Evolutionary conservation across 2,797 vertebrate species (phyloP).

Genomic region (Thunnus albacares): DNA sequence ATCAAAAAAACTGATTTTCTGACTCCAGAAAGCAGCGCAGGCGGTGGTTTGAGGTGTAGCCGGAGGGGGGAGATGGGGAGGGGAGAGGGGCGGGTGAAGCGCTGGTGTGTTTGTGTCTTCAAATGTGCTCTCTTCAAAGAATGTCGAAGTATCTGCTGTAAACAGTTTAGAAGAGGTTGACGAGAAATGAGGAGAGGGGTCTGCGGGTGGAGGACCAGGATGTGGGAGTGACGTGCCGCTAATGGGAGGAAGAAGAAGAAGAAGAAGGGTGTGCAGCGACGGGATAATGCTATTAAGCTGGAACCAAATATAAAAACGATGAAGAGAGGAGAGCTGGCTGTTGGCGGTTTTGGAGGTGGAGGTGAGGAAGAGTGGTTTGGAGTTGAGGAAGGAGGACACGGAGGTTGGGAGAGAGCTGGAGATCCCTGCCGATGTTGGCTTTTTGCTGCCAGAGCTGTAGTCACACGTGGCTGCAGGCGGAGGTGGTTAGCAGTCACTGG

Average conservation of each 20-base stretch:
- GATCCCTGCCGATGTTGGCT: constrained; percentile 80
- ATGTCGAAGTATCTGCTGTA: constrained; percentile 82
- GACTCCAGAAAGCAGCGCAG: constrained; percentile 52
- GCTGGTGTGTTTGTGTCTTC: constrained; percentile 73
- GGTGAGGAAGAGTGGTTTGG: constrained; percentile 55
- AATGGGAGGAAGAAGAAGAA: neutral
- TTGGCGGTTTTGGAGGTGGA: neutral
- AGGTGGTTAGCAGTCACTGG: constrained; percentile 82
- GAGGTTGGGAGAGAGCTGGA: constrained; percentile 65
- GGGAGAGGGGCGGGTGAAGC: constrained; percentile 39
- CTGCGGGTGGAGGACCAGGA: constrained; percentile 1
- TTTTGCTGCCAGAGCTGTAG: constrained; percentile 59
- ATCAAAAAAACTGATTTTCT: constrained; percentile 11
- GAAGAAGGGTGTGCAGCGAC: neutral
- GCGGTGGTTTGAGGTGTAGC: constrained; percentile 32
- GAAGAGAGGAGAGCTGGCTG: constrained; percentile 14
- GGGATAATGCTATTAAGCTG: constrained; percentile 28
- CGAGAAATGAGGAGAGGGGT: neutral
- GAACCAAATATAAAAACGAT: neutral
- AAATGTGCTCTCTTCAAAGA: constrained; percentile 69
- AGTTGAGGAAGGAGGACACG: constrained; percentile 35
- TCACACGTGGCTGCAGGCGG: constrained; percentile 29
- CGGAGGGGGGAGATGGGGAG: neutral
- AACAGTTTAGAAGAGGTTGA: constrained; percentile 70
- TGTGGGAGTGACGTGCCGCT: constrained; percentile 11